Conservation (phyloP, 2,888 invertebrate genomes). For the Acrocera orbiculus region DNA sequence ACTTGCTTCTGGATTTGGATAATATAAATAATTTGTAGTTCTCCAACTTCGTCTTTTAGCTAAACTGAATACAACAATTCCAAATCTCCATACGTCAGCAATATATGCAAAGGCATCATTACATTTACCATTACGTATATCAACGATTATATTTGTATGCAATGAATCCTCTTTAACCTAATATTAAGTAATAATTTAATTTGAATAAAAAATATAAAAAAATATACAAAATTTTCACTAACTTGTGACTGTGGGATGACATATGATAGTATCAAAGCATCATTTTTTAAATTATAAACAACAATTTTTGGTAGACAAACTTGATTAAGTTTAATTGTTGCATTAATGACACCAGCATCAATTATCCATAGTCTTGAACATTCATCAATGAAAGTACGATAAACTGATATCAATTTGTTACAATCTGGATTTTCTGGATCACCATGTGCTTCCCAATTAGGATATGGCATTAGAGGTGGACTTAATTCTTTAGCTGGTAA, state of each 20-base stretch:
- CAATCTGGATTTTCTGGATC: slow-evolving; percentile 35
- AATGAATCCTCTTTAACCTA: slow-evolving; percentile 47
- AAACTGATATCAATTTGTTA: slow-evolving; percentile 55
- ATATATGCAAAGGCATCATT: slow-evolving; percentile 41
- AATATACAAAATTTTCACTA: not conserved
- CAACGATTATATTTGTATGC: slow-evolving; percentile 37
- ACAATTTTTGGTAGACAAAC: slow-evolving; percentile 56
- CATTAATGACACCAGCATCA: slow-evolving; percentile 60
- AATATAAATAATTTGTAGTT: slow-evolving; percentile 24
- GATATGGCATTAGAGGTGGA: slow-evolving; percentile 55
- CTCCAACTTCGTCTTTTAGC: slow-evolving; percentile 26
- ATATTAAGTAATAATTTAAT: not conserved
- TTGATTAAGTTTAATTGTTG: slow-evolving; percentile 46
- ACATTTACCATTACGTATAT: slow-evolving; percentile 37
- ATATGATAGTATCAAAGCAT: slow-evolving; percentile 42
- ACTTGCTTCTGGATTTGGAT: slow-evolving; percentile 35
- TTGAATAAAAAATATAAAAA: not conserved
- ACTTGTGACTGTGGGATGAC: slow-evolving; percentile 44
- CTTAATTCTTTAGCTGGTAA: slow-evolving; percentile 38
- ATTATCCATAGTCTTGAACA: slow-evolving; percentile 65
- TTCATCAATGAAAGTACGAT: slow-evolving; percentile 52
- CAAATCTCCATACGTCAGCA: slow-evolving; percentile 46
- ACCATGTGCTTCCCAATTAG: slow-evolving; percentile 41
- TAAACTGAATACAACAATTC: slow-evolving; percentile 28
- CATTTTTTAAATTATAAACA: slow-evolving; percentile 51